Evolutionary conservation across 2,888 invertebrate genomes (phyloP), one percentile per base, ranked within the genome.

Genomic region (Drosophila ustulata): DNA sequence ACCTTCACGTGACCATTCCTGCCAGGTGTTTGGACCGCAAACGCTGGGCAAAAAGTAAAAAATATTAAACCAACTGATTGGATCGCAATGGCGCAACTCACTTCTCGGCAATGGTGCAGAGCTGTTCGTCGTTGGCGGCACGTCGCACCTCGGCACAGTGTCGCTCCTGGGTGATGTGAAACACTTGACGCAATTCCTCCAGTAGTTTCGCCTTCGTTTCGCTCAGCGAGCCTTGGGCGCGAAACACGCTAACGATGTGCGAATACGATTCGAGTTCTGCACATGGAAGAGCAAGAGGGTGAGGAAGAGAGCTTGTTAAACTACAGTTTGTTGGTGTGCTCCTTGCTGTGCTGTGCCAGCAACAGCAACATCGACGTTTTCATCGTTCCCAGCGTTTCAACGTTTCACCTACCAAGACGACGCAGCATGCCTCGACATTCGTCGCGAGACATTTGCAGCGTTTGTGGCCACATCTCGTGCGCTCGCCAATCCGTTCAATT

Each of bases 261-360:
- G 97, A 96, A 94, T 98, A 98, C 79, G 98, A 97, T 93, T 98
- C 97, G 92, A 98, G 93, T 94, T 98, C 97, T 97, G 92, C 37
- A 18, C 18, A 18, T 18, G 18, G 18, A 18, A 18, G 18, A 18
- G 18, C 1, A 1, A 18, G 18, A 18, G 18, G 18, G 18, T 1
- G 18, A 18, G 18, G 18, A 18, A 18, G 18, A 18, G 18, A 18
- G 18, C 18, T 18, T 18, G 18, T 18, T 18, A 18, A 18, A 18
- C 18, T 18, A 18, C 18, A 18, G 18, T 18, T 18, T 4, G 9
- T 28, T 18, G 37, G 11, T 18, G 30, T 53, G 53, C 50, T 77
- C 62, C 77, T 65, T 58, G 65, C 41, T 23, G 56, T 62, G 59
- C 32, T 8, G 7, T 8, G 32, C 7, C 32, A 32, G 63, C 55